These are phyloP conservation scores for Cephonodes hylas DNA, from an alignment of 2,888 invertebrate genomes.

Conservation along the genomic window DNA sequence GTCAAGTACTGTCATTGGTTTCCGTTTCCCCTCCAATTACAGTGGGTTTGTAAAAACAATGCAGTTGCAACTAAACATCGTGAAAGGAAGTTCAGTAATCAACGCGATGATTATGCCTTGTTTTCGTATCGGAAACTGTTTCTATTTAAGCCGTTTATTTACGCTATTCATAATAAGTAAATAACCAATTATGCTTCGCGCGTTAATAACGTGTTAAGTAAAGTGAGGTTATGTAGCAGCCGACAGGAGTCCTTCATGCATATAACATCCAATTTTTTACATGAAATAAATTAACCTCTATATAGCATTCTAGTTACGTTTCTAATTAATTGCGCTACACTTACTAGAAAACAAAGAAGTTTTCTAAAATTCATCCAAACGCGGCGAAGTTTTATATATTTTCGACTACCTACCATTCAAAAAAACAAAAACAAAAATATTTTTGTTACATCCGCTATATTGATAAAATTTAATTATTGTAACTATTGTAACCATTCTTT, in stretches of 20 bases:
- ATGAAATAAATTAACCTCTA: too few species aligned
- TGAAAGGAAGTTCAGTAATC: conserved; percentile 46
- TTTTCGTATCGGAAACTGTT: conserved; percentile 41
- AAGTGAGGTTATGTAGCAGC: not conserved
- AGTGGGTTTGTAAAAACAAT: conserved; percentile 38
- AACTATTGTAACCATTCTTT: too few species aligned
- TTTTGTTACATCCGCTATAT: too few species aligned
- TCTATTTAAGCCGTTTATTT: conserved; percentile 2
- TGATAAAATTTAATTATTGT: too few species aligned
- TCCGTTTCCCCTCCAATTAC: conserved; percentile 10
- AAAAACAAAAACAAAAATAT: too few species aligned
- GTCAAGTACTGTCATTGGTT: conserved; percentile 1
- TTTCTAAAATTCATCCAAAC: too few species aligned
- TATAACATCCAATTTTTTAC: too few species aligned
- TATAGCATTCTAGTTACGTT: too few species aligned
- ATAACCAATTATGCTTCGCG: not conserved
- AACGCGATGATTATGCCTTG: conserved; percentile 42
- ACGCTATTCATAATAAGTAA: conserved; percentile 2
- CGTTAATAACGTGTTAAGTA: not conserved
- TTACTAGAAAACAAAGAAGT: too few species aligned
- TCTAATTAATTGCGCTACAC: too few species aligned
- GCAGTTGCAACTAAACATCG: conserved; percentile 32
- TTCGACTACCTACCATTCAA: too few species aligned
- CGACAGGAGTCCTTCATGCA: not conserved
- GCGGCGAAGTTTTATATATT: too few species aligned